phyloP scores from a whole-genome alignment of 2,113 vertebrate species.

The Solenodon paradoxus region DNA sequence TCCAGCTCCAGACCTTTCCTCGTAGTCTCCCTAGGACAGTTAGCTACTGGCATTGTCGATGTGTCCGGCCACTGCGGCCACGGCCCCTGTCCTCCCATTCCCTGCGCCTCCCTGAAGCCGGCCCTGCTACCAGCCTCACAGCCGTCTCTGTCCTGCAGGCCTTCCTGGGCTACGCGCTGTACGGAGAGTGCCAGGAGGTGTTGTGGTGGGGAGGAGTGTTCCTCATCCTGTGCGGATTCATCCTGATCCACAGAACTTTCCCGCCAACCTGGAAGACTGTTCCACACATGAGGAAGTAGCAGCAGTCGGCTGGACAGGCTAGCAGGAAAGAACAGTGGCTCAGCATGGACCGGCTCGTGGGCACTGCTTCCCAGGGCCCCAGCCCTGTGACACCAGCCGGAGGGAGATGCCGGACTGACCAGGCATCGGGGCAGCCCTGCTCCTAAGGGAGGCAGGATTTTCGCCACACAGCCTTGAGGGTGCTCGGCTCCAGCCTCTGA shows the following conservation, averaged over 20 bases:
- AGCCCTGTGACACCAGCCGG: fast-evolving
- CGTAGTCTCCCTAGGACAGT: too few species aligned
- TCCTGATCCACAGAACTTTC: slow-evolving; percentile 87
- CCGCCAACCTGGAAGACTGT: slow-evolving; percentile 44
- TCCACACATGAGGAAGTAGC: slow-evolving; percentile 70
- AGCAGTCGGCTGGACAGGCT: background rate
- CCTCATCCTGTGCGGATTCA: slow-evolving; percentile 89
- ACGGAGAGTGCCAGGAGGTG: slow-evolving; percentile 88
- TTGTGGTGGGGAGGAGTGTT: slow-evolving; percentile 95
- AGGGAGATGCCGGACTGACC: background rate
- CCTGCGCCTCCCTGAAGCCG: too few species aligned
- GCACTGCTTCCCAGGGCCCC: background rate
- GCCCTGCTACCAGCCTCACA: background rate
- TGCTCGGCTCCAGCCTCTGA: background rate
- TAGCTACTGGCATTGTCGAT: fast-evolving
- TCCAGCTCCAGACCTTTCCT: fast-evolving
- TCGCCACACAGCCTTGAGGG: background rate
- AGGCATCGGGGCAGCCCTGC: background rate
- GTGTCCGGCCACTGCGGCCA: fast-evolving
- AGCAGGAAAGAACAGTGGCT: background rate
- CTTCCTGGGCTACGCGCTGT: slow-evolving; percentile 90
- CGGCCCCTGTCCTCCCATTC: background rate
- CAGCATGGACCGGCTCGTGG: fast-evolving
- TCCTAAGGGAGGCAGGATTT: background rate
- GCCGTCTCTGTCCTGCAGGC: slow-evolving; percentile 82